These are phyloP conservation scores for Microctonus aethiopoides DNA, from an alignment of 2,888 invertebrate genomes.

Conservation along the genomic window DNA sequence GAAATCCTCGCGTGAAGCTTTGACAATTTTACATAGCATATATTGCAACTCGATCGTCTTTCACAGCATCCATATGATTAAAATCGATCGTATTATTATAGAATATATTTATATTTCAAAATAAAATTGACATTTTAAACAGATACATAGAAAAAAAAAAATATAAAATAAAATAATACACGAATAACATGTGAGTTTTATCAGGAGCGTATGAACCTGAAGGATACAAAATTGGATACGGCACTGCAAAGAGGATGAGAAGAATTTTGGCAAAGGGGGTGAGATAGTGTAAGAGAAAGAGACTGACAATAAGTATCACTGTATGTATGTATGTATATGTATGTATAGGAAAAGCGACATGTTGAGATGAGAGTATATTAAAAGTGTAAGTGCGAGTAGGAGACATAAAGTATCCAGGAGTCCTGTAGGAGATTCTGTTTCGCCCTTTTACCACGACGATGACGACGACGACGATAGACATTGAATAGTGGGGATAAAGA, in stretches of 20 bases:
- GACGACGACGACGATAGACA: slow-evolving; percentile 30
- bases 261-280: neutral
- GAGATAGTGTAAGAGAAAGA: neutral
- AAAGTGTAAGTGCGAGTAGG: slow-evolving; percentile 31
- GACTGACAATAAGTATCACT: neutral
- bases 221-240: slow-evolving; percentile 17
- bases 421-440: slow-evolving; percentile 40
- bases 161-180: no score
- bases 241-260: slow-evolving; percentile 9
- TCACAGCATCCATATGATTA: no score
- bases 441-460: slow-evolving; percentile 41
- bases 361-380: slow-evolving; percentile 33
- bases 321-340: neutral
- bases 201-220: neutral
- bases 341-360: no score
- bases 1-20: no score
- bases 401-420: slow-evolving; percentile 22
- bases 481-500: slow-evolving; percentile 47
- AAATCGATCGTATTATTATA: no score
- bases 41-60: no score
- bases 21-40: no score
- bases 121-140: no score
- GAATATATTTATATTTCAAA: no score
- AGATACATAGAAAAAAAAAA: no score
- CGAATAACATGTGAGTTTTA: no score